Evolutionary conservation across 2,113 vertebrate species (phyloP).

Genomic region (Pelodiscus sinensis): DNA sequence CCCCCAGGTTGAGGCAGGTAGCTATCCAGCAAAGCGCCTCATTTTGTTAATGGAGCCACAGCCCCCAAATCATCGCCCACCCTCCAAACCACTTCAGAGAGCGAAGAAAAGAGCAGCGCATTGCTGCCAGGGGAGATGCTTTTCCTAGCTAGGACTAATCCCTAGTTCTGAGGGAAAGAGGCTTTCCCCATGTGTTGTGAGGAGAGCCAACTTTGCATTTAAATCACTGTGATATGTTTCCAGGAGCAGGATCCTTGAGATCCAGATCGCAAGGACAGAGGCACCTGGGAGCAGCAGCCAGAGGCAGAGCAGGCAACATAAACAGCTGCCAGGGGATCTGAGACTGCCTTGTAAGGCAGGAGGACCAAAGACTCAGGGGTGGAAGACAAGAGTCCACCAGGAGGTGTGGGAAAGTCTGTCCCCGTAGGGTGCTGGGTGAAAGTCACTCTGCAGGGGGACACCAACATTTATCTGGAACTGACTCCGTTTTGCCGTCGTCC

Average conservation of each 20-base stretch:
- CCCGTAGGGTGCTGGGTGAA: not conserved
- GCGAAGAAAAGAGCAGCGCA: not conserved
- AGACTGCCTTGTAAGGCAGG: not conserved
- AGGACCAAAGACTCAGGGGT: not conserved
- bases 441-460: not conserved
- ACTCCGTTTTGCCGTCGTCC: not conserved
- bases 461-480: rapidly evolving
- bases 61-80: not conserved
- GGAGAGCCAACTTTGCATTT: not conserved
- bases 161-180: not conserved
- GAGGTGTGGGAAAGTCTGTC: not conserved
- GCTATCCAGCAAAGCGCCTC: not conserved
- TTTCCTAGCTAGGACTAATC: not conserved
- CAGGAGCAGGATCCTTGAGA: not conserved
- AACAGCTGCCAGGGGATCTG: not conserved
- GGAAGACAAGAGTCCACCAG: not conserved
- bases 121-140: not conserved
- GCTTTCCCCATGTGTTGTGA: not conserved
- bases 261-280: not conserved
- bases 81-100: not conserved
- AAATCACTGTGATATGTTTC: not conserved
- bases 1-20: not conserved
- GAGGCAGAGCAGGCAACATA: not conserved
- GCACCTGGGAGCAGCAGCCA: not conserved
- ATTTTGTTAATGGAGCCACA: not conserved